Conservation (phyloP, 2,113 vertebrate genomes). For the Paramormyrops kingsleyae region DNA sequence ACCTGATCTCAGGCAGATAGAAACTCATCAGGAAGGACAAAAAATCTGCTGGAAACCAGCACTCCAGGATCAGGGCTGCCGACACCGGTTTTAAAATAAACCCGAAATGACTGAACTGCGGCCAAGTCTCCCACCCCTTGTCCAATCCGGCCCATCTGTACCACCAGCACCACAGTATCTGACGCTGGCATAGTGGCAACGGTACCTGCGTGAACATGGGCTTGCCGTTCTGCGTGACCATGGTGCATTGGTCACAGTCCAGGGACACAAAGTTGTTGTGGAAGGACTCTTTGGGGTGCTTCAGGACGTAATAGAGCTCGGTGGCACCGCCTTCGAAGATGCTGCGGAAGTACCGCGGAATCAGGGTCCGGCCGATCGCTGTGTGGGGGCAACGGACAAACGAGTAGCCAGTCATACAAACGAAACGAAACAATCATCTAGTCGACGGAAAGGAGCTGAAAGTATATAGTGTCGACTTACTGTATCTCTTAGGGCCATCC, state of each 20-base stretch:
- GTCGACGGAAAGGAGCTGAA: not conserved
- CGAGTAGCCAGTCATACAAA: not conserved
- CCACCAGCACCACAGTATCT: constrained; percentile 51
- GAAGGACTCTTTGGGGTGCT: constrained; percentile 98
- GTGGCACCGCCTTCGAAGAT: constrained; percentile 97
- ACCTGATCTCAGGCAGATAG: not conserved
- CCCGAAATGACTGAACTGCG: not conserved
- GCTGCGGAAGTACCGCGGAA: constrained; percentile 96
- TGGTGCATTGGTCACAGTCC: constrained; percentile 97
- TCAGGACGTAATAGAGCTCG: constrained; percentile 92
- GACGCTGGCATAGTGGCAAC: constrained; percentile 18
- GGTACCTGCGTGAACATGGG: constrained; percentile 94
- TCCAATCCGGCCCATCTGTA: not conserved
- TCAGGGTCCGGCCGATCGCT: constrained; percentile 97
- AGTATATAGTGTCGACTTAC: constrained; percentile 58
- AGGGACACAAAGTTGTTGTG: constrained; percentile 95
- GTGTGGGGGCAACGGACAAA: constrained; percentile 14
- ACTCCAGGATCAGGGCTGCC: not conserved
- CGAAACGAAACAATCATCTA: not conserved
- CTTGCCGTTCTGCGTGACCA: constrained; percentile 97
- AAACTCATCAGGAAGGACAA: not conserved
- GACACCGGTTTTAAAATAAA: not conserved
- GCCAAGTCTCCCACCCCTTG: not conserved
- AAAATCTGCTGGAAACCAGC: not conserved
- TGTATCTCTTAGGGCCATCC: constrained; percentile 98